Evolutionary conservation across 2,797 vertebrate species (phyloP).

Genomic region (Martes flavigula): DNA sequence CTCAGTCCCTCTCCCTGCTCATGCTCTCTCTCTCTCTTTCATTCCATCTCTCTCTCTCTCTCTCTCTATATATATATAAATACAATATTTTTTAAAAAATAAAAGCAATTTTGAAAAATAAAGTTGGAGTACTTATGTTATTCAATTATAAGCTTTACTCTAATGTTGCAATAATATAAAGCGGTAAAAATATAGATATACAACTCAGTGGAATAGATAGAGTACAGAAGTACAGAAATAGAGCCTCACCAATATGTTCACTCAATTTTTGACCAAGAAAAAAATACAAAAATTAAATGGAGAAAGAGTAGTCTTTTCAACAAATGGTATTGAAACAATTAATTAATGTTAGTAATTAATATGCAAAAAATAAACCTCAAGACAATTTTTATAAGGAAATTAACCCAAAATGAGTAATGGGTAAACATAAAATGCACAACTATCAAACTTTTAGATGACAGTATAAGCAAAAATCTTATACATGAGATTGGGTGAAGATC

Average conservation of each 20-base stretch:
- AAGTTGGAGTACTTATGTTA: neutral
- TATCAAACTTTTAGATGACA: neutral
- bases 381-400: neutral
- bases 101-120: neutral
- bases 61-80: neutral
- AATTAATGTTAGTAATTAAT: neutral
- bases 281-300: neutral
- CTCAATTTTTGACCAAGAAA: neutral
- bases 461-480: neutral
- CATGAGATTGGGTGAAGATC: neutral
- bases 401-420: neutral
- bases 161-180: neutral
- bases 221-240: neutral
- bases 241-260: neutral
- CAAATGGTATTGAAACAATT: neutral
- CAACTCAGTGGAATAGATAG: neutral
- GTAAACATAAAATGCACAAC: neutral
- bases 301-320: neutral
- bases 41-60: too few species aligned
- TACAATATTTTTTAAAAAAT: neutral
- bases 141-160: neutral
- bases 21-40: neutral
- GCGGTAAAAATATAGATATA: neutral
- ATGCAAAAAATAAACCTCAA: neutral
- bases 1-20: neutral